A percentile compares a stretch with the other conserved stretches of the same genome.
Evolutionary conservation across 2,113 vertebrate genomes (phyloP).

Genomic region (Nesogale talazaci): DNA sequence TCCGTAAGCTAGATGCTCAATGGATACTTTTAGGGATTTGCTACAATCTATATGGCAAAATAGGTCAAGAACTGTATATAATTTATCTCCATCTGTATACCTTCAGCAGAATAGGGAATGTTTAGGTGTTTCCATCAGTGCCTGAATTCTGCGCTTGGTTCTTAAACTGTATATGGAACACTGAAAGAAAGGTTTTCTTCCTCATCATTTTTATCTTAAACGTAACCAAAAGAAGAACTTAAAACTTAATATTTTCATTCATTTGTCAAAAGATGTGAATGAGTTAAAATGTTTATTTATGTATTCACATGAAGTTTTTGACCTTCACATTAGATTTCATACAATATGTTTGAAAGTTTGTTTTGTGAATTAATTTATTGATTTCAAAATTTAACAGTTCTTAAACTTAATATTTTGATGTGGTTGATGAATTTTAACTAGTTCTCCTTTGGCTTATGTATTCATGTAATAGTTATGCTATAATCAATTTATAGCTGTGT

Average conservation of each 20-base stretch:
- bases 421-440: conserved; percentile 39
- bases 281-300: background rate
- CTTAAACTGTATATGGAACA: too few species aligned
- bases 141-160: too few species aligned
- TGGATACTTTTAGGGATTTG: too few species aligned
- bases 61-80: too few species aligned
- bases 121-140: too few species aligned
- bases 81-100: too few species aligned
- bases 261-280: conserved; percentile 10
- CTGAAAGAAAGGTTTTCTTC: too few species aligned
- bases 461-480: background rate
- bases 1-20: too few species aligned
- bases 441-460: background rate
- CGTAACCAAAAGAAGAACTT: too few species aligned
- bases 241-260: background rate
- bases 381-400: background rate
- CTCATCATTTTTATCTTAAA: too few species aligned
- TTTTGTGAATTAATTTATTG: background rate
- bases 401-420: background rate
- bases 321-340: conserved; percentile 28
- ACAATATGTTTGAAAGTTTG: background rate
- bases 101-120: too few species aligned
- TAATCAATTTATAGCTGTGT: conserved; percentile 6
- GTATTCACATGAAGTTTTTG: conserved; percentile 34
- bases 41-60: too few species aligned